Conservation (phyloP, 92 coral and sea anemone genomes). For the Umimayanthus kanabou region DNA sequence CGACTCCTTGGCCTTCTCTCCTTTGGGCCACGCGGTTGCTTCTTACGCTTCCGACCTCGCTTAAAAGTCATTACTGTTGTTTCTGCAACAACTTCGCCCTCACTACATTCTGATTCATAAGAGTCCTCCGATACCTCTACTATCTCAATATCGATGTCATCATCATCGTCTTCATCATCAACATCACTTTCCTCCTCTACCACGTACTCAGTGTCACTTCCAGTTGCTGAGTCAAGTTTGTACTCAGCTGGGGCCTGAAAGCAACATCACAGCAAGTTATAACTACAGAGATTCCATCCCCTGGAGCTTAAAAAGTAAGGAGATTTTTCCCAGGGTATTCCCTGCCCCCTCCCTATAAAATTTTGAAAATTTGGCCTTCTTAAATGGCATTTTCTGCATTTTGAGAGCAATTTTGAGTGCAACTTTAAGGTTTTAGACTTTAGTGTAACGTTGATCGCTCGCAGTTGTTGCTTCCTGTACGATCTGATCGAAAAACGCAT, state of each 20-base stretch:
- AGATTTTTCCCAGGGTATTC: too few relatives aligned
- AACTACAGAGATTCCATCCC: too few relatives aligned
- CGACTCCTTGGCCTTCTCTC: neutral
- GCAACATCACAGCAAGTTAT: neutral
- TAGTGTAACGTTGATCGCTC: too few relatives aligned
- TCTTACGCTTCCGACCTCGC: conserved; percentile 10
- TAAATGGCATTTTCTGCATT: too few relatives aligned
- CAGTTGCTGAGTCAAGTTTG: conserved; percentile 42
- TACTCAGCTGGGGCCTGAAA: conserved; percentile 1
- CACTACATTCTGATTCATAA: neutral
- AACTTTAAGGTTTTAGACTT: too few relatives aligned
- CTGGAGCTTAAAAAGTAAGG: too few relatives aligned
- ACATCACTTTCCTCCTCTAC: conserved; percentile 14
- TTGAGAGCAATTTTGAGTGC: too few relatives aligned
- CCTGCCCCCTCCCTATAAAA: too few relatives aligned
- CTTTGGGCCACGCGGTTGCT: neutral
- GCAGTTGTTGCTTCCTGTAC: too few relatives aligned
- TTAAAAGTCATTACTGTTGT: neutral
- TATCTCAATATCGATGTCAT: conserved; percentile 17
- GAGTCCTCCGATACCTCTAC: conserved; percentile 27
- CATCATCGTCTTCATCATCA: neutral
- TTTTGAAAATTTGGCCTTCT: too few relatives aligned
- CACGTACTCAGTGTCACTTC: conserved; percentile 39
- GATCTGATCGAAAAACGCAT: too few relatives aligned
- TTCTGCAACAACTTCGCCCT: neutral